phyloP scores from a whole-genome alignment of 2,113 vertebrate species.

The Tetraodon nigroviridis region DNA sequence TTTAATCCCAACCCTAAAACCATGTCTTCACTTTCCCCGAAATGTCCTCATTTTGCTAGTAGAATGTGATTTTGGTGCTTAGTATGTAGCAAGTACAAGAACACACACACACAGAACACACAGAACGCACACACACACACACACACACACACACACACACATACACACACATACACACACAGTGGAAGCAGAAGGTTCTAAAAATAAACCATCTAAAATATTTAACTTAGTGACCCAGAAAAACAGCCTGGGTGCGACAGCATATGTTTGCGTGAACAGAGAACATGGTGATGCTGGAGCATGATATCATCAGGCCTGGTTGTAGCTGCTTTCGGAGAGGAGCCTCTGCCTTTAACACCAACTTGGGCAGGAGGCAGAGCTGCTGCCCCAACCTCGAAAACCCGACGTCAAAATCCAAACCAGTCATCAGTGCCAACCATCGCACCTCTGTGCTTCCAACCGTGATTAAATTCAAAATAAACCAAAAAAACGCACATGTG shows the following conservation, averaged over 20 bases:
- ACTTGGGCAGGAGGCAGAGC: not conserved
- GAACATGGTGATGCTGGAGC: constrained; percentile 34
- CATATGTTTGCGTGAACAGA: constrained; percentile 62
- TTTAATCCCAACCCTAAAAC: no score
- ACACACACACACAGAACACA: no score
- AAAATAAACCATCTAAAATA: constrained; percentile 81
- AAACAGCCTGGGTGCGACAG: constrained; percentile 61
- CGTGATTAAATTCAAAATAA: not conserved
- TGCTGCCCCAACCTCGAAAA: no score
- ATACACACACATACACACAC: constrained; percentile 40
- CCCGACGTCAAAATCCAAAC: not conserved
- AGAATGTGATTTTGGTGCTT: no score
- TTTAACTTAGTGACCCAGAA: constrained; percentile 81
- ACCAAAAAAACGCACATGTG: no score
- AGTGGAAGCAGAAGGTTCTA: constrained; percentile 73
- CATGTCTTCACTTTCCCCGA: no score
- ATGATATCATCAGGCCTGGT: constrained; percentile 68
- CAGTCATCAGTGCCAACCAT: no score
- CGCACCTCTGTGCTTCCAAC: not conserved
- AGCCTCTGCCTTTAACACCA: not conserved
- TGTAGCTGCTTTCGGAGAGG: constrained; percentile 24
- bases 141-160: constrained; percentile 48
- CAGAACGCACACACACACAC: constrained; percentile 1
- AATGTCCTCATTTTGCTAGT: no score
- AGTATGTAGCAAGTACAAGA: no score